Evolutionary conservation across 2,113 vertebrate species (phyloP).

Genomic region (Suricata suricatta): DNA sequence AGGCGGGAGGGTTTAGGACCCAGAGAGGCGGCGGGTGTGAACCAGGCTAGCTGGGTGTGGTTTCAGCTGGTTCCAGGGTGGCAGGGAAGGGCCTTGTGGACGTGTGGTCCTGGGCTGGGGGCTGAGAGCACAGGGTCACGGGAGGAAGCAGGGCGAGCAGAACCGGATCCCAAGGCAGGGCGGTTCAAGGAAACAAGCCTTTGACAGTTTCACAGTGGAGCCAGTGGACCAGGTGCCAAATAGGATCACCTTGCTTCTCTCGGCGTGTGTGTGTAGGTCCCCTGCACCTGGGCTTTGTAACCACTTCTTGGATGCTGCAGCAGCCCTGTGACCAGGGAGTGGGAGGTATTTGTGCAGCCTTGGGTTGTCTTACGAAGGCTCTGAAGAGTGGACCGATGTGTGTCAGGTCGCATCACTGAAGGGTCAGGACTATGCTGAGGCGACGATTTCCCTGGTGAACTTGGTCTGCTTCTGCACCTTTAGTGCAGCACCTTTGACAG

Average conservation of each 20-base stretch:
- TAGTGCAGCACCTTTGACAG: background rate
- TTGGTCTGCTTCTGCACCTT: background rate
- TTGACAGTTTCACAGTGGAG: fast-evolving
- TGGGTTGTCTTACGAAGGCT: too few species aligned
- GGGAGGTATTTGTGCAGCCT: background rate
- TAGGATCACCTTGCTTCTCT: background rate
- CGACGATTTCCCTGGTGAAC: background rate
- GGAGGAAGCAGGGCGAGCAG: background rate
- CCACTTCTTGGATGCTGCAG: too few species aligned
- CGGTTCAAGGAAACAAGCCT: background rate
- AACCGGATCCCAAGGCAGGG: background rate
- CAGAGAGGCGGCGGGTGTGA: background rate
- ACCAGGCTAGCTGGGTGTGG: background rate
- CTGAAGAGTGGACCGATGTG: fast-evolving
- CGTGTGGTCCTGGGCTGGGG: background rate
- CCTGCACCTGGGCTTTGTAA: fast-evolving
- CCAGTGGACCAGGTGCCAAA: fast-evolving
- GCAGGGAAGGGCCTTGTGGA: background rate
- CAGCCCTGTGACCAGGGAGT: background rate
- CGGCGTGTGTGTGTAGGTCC: background rate
- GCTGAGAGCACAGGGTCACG: background rate
- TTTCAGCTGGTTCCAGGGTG: background rate
- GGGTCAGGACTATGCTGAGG: fast-evolving
- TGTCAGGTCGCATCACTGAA: fast-evolving
- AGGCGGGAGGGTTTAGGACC: fast-evolving